Conservation (phyloP, 1,140 invertebrate species). For the Octopus sinensis region DNA sequence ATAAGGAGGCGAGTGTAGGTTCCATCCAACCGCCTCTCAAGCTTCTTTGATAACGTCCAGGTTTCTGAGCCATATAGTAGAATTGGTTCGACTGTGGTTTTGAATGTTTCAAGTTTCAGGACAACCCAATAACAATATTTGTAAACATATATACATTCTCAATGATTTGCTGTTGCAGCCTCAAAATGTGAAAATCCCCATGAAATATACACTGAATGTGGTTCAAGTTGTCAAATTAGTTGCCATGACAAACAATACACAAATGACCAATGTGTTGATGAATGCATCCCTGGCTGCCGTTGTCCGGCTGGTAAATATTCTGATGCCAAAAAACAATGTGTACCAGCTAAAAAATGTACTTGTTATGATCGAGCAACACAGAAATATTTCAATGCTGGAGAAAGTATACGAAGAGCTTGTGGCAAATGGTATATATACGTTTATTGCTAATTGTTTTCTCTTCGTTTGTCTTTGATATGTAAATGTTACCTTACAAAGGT, state of each 20-base stretch:
- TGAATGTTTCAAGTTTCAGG: no score
- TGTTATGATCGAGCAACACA: neutral
- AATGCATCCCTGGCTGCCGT: constrained; percentile 9
- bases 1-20: no score
- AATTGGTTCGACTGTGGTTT: no score
- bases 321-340: neutral
- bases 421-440: neutral
- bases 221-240: neutral
- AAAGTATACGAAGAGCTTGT: neutral
- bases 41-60: no score
- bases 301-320: neutral
- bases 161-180: neutral
- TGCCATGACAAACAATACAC: neutral
- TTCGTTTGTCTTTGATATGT: no score
- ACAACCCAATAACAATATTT: no score
- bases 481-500: no score
- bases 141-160: no score
- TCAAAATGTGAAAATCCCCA: neutral
- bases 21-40: no score
- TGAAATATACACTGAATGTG: constrained; percentile 6
- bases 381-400: neutral
- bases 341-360: neutral
- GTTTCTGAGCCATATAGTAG: no score
- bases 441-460: no score
- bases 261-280: neutral